Evolutionary conservation across 2,888 invertebrate species (phyloP).

Genomic region (Cosmia pyralina): DNA sequence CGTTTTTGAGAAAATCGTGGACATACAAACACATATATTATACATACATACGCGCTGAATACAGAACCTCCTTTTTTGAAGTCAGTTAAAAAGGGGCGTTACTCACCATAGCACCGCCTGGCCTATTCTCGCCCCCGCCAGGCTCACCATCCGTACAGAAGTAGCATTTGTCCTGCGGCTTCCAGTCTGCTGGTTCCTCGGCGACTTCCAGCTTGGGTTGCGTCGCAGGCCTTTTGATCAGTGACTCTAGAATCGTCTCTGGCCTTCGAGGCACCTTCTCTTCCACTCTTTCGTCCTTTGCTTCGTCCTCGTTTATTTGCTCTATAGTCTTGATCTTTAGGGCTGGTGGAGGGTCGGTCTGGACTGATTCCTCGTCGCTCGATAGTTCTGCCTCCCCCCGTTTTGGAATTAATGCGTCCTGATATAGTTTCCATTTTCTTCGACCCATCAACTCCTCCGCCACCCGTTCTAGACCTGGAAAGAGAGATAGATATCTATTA

Average conservation of each 20-base stretch:
- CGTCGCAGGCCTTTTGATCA: slow-evolving; percentile 87
- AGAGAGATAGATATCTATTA: slow-evolving; percentile 20
- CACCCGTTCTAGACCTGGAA: slow-evolving; percentile 97
- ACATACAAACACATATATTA: no score
- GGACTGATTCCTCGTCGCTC: slow-evolving; percentile 87
- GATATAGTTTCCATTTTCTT: slow-evolving; percentile 98
- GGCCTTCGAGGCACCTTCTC: slow-evolving; percentile 75
- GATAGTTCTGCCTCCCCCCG: slow-evolving; percentile 83
- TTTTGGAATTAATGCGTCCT: slow-evolving; percentile 92
- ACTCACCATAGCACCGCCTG: slow-evolving; percentile 75
- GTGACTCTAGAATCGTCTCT: slow-evolving; percentile 89
- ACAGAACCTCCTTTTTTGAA: no score
- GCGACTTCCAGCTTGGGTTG: slow-evolving; percentile 84
- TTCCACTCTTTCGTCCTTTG: slow-evolving; percentile 69
- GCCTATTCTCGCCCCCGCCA: slow-evolving; percentile 74
- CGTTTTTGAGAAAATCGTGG: no score
- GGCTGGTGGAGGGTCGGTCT: slow-evolving; percentile 86
- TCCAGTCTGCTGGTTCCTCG: slow-evolving; percentile 93
- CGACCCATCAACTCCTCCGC: slow-evolving; percentile 99
- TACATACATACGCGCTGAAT: no score
- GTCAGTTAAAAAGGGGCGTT: neutral
- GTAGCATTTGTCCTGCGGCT: slow-evolving; percentile 95
- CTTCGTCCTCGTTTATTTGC: slow-evolving; percentile 87
- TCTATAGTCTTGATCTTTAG: slow-evolving; percentile 89
- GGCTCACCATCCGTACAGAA: slow-evolving; percentile 92